These are phyloP conservation scores for Triplophysa tibetana DNA, from an alignment of 2,113 vertebrate genomes.

Conservation along the genomic window DNA sequence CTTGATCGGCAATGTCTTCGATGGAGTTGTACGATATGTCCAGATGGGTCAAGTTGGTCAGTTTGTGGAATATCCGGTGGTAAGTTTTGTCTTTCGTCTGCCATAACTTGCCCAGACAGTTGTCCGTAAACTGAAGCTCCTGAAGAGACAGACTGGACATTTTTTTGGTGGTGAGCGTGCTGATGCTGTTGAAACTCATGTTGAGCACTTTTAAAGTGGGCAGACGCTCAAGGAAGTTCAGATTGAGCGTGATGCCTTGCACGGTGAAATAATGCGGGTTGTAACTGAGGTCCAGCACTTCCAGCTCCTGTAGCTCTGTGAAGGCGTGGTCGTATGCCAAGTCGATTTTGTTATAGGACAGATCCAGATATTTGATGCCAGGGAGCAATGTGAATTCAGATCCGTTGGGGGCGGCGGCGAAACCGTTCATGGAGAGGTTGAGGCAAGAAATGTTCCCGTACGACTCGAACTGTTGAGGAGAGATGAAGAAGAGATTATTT, in stretches of 20 bases:
- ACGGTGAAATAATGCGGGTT: slow-evolving; percentile 80
- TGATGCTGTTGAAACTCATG: slow-evolving; percentile 72
- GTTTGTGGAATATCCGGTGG: slow-evolving; percentile 63
- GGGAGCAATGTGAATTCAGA: slow-evolving; percentile 68
- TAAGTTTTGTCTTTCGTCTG: slow-evolving; percentile 63
- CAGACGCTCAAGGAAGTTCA: slow-evolving; percentile 74
- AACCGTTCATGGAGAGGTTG: slow-evolving; percentile 79
- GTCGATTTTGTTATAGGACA: slow-evolving; percentile 71
- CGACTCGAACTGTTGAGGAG: slow-evolving; percentile 67
- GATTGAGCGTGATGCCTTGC: slow-evolving; percentile 71
- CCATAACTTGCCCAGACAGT: slow-evolving; percentile 74
- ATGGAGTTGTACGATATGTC: slow-evolving; percentile 74
- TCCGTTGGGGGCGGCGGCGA: slow-evolving; percentile 66
- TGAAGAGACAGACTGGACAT: slow-evolving; percentile 71
- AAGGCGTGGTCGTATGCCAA: slow-evolving; percentile 69
- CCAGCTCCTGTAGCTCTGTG: slow-evolving; percentile 62
- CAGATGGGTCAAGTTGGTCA: slow-evolving; percentile 71
- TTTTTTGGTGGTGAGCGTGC: slow-evolving; percentile 72
- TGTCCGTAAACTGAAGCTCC: slow-evolving; percentile 74
- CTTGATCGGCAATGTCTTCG: slow-evolving; percentile 51
- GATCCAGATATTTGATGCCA: slow-evolving; percentile 73
- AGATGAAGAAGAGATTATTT: slow-evolving; percentile 80
- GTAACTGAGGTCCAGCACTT: slow-evolving; percentile 76
- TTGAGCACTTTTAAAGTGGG: slow-evolving; percentile 69
- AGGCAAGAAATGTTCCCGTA: slow-evolving; percentile 75